Percentiles rank a stretch among this genome's conserved stretches.
Evolutionary conservation across 1,140 invertebrate species (phyloP).

Genomic region (Eueides isabella): DNA sequence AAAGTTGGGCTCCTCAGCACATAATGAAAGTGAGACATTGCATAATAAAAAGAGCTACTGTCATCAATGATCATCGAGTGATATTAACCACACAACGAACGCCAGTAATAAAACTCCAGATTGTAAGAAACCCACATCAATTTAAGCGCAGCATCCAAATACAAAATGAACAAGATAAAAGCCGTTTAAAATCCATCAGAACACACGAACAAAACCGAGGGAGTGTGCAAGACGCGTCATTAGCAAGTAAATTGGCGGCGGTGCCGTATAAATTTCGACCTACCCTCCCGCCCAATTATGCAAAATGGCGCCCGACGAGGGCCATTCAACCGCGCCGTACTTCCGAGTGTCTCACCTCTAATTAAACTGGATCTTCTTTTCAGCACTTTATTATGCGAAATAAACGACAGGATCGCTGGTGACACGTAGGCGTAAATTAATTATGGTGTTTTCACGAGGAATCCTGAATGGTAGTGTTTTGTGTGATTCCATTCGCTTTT

Average conservation of each 20-base stretch:
- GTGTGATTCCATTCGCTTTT: conserved; percentile 36
- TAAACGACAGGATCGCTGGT: conserved; percentile 68
- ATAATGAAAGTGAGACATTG: not conserved
- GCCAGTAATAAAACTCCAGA: not conserved
- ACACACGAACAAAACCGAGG: conserved; percentile 62
- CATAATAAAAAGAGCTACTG: not conserved
- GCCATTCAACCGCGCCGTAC: conserved; percentile 71
- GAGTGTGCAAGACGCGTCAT: conserved; percentile 74
- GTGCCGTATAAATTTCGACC: conserved; percentile 76
- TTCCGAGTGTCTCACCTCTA: conserved; percentile 77
- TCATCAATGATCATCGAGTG: not conserved
- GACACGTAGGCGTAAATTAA: conserved; percentile 66
- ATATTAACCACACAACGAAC: conserved; percentile 4
- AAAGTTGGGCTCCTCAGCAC: too few relatives aligned
- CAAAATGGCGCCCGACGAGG: conserved; percentile 78
- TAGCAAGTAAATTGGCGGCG: conserved; percentile 79
- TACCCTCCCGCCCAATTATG: conserved; percentile 79
- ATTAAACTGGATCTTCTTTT: conserved; percentile 79
- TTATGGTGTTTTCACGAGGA: conserved; percentile 54
- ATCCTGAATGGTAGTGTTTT: conserved; percentile 44
- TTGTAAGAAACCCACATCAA: not conserved
- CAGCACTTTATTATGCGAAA: conserved; percentile 78
- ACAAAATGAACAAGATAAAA: conserved; percentile 43
- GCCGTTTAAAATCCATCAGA: conserved; percentile 44
- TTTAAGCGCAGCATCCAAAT: conserved; percentile 24